Evolutionary conservation across 2,113 vertebrate genomes (phyloP), one percentile per base, ranked within the genome.

Genomic region (Pluvianellus socialis): DNA sequence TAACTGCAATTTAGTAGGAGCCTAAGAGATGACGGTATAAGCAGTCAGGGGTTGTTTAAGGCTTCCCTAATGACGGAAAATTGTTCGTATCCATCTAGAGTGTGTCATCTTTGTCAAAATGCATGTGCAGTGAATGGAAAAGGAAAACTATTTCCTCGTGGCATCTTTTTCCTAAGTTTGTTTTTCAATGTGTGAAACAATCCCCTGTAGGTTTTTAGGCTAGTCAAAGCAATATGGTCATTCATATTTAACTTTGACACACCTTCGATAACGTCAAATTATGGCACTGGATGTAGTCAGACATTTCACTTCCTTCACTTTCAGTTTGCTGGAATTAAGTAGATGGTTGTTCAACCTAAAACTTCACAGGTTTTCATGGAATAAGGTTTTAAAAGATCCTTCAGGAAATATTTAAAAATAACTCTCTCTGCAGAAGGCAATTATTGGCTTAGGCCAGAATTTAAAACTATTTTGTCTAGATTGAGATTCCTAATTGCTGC

Each of bases 1-100:
- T 98, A 97, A 97, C 97, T 95, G 95, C 98, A 97, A 97, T 98
- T 98, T 97, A 77, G 93, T 72, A 58, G 95, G 92, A 97, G 91
- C 96, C 96, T 92, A 95, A 83, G 91, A 98, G 95, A 97, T 91
- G 96, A 96, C 12, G 49, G 50, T 95, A 79, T 97, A 93, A 96
- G 96, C 91, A 97, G 97, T 93, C 80, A 95, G 96, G 79, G 96
- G 90, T 97, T 98, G 97, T 98, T 98, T 98, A 98, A 97, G 96
- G 94, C 86, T 98, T 98, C 96, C 71, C 59, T 98, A 97, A 98
- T 96, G 97, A 97, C 94, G 96, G 97, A 83, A 98, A 98, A 98
- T 98, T 96, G 96, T 96, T 96, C 90, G 90, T 96, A 95, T 92
- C 97, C 88, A 80, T 98, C 97, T 96, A 90, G 92, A 96, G 50